Evolutionary conservation across 2,113 vertebrate genomes (phyloP).

Genomic region (Benitochromis conjunctus): DNA sequence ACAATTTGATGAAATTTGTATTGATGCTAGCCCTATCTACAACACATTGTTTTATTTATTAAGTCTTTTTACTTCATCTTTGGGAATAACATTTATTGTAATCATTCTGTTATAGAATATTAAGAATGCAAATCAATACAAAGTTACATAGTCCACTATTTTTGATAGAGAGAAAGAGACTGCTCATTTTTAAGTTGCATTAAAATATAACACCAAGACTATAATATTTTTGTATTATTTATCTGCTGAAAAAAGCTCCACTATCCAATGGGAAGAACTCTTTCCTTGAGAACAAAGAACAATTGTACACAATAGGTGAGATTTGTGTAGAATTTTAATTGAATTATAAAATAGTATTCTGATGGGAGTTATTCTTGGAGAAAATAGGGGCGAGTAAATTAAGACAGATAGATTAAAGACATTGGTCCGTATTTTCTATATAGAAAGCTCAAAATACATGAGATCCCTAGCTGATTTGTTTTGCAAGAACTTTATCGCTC

Average conservation of each 20-base stretch:
- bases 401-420: background rate
- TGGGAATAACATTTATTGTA: background rate
- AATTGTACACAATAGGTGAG: background rate
- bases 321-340: background rate
- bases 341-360: background rate
- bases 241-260: background rate
- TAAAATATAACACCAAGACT: background rate
- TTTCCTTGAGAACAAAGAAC: background rate
- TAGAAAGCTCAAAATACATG: background rate
- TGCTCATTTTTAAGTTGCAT: background rate
- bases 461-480: accelerated
- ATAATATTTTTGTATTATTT: too few species aligned
- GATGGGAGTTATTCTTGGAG: background rate
- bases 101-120: background rate
- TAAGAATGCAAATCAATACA: too few species aligned
- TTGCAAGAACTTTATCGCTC: background rate
- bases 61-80: background rate
- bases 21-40: background rate
- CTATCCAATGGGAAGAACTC: background rate
- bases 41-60: background rate
- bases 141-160: background rate
- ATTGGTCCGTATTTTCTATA: accelerated
- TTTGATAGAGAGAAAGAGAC: background rate
- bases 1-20: background rate
- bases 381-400: background rate